Evolutionary conservation across 2,113 vertebrate species (phyloP).

Genomic region (Puntigrus tetrazona): DNA sequence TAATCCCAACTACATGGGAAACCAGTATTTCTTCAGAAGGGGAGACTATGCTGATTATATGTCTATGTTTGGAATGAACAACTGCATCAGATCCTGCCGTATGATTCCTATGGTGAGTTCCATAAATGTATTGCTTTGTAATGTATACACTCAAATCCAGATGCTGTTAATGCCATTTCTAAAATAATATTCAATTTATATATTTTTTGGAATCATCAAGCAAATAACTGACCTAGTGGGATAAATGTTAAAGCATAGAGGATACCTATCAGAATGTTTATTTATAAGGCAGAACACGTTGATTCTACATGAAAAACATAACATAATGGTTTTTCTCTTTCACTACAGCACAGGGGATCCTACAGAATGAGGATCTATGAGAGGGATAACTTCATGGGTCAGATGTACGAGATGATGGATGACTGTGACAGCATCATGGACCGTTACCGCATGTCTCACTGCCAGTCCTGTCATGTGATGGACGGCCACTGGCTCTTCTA

Average conservation of each 20-base stretch:
- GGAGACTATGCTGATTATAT: slow-evolving; percentile 60
- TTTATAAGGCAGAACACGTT: neutral
- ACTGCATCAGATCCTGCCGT: slow-evolving; percentile 64
- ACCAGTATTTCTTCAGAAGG: slow-evolving; percentile 64
- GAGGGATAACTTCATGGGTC: neutral
- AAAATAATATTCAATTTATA: neutral
- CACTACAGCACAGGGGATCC: slow-evolving; percentile 21
- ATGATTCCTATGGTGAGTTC: slow-evolving; percentile 57
- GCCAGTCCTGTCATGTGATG: neutral
- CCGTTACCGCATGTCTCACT: neutral
- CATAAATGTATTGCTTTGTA: neutral
- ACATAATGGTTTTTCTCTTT: neutral
- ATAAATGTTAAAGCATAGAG: neutral
- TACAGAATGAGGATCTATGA: slow-evolving; percentile 28
- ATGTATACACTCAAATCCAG: neutral
- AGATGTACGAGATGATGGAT: too few species aligned
- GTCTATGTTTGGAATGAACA: slow-evolving; percentile 55
- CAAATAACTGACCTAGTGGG: neutral
- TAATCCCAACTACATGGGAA: slow-evolving; percentile 70
- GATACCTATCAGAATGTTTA: neutral
- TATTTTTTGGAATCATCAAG: neutral
- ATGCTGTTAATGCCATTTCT: neutral
- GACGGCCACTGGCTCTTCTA: neutral
- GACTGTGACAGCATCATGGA: neutral
- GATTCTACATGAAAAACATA: neutral